Evolutionary conservation across 2,888 invertebrate genomes (phyloP).

Genomic region (Hermodice carunculata): DNA sequence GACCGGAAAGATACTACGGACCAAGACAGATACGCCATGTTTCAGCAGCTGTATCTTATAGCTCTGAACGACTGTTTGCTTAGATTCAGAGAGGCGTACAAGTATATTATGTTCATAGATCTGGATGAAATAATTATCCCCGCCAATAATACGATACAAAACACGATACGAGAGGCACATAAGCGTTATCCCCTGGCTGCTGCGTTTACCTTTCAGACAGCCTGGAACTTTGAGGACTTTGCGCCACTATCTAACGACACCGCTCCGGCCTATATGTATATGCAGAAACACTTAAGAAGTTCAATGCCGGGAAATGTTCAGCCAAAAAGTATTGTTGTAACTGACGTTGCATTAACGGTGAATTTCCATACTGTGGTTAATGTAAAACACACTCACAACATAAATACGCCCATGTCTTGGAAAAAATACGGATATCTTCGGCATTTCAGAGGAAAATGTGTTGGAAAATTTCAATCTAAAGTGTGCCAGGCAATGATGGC

Average conservation of each 20-base stretch:
- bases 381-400: not conserved
- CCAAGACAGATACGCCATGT: conserved; percentile 27
- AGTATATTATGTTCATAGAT: conserved; percentile 18
- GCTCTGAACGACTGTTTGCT: conserved; percentile 33
- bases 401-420: conserved; percentile 9
- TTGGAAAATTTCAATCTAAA: conserved; percentile 14
- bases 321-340: conserved; percentile 21
- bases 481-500: conserved; percentile 9
- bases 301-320: conserved; percentile 22
- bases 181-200: not conserved
- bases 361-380: conserved; percentile 22
- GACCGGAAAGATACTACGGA: not conserved
- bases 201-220: conserved; percentile 21
- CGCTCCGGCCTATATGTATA: conserved; percentile 18
- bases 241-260: not conserved
- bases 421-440: conserved; percentile 16
- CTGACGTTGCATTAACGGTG: conserved; percentile 12
- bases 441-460: conserved; percentile 27
- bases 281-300: conserved; percentile 11
- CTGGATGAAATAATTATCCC: conserved; percentile 26
- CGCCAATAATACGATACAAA: not conserved
- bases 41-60: conserved; percentile 32
- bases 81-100: conserved; percentile 15
- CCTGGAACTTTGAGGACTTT: conserved; percentile 30
- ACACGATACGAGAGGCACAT: not conserved